Conservation (phyloP, 2,797 vertebrate species). For the Sebastes cheni region DNA sequence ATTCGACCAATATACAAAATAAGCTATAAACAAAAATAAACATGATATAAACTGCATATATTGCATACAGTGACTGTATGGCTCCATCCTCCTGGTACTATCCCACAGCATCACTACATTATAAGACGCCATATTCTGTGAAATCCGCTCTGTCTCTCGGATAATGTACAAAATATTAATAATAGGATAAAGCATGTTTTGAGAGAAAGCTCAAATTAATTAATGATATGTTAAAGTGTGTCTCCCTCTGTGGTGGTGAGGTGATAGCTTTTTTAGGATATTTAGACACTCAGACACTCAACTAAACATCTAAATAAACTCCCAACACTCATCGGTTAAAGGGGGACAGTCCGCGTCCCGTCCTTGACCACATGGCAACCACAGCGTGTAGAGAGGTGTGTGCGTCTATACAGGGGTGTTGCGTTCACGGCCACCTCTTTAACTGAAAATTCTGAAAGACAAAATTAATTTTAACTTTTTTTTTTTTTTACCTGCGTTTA, state of each 20-base stretch:
- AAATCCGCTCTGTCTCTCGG: too few species aligned
- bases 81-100: not conserved
- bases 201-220: not conserved
- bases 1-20: too few species aligned
- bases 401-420: not conserved
- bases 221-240: not conserved
- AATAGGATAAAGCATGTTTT: not conserved
- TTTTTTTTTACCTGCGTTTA: conserved; percentile 87
- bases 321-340: not conserved
- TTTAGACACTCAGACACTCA: not conserved
- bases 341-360: conserved; percentile 35
- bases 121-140: not conserved
- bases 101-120: not conserved
- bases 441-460: not conserved
- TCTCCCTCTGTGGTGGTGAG: not conserved
- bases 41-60: too few species aligned
- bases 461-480: not conserved
- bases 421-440: not conserved
- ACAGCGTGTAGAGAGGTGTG: conserved; percentile 4
- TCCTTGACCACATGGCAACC: conserved; percentile 24
- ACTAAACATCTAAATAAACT: not conserved
- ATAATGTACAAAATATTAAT: not conserved
- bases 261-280: not conserved
- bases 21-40: too few species aligned
- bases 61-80: not conserved